These are phyloP conservation scores for Tetrao urogallus DNA, from an alignment of 2,113 vertebrate species.

Conservation along the genomic window DNA sequence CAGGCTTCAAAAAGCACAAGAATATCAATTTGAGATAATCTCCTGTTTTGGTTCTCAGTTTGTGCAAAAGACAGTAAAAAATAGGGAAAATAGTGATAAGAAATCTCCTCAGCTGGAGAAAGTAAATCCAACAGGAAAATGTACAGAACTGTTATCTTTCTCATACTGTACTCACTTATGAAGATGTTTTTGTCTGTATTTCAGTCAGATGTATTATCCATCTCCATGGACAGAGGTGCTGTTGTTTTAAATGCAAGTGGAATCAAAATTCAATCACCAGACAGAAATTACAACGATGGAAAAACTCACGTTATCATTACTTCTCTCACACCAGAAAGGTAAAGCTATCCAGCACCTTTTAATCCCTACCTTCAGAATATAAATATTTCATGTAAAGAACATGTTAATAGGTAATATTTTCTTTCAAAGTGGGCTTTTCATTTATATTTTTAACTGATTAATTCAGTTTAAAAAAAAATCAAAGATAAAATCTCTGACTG, in stretches of 20 bases:
- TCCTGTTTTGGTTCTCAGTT: background rate
- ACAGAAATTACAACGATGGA: slow-evolving; percentile 89
- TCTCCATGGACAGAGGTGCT: slow-evolving; percentile 90
- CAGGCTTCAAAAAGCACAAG: background rate
- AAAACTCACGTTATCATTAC: slow-evolving; percentile 88
- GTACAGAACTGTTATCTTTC: background rate
- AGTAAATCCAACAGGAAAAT: background rate
- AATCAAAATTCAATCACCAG: slow-evolving; percentile 84
- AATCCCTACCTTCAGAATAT: background rate
- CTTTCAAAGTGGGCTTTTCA: background rate
- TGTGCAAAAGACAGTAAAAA: background rate
- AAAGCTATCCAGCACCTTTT: slow-evolving; percentile 6
- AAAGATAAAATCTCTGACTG: background rate
- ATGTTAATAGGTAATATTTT: background rate
- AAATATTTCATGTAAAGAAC: background rate
- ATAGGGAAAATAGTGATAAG: background rate
- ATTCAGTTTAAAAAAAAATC: background rate
- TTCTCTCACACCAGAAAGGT: slow-evolving; percentile 87
- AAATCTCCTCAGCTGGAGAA: background rate
- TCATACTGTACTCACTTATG: background rate
- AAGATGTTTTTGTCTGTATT: slow-evolving; percentile 37
- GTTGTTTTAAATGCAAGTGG: slow-evolving; percentile 88
- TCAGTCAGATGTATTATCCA: slow-evolving; percentile 88
- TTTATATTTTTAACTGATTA: background rate
- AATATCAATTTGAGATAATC: background rate